Evolutionary conservation across 2,113 vertebrate genomes (phyloP).

Genomic region (Ammodytes marinus): DNA sequence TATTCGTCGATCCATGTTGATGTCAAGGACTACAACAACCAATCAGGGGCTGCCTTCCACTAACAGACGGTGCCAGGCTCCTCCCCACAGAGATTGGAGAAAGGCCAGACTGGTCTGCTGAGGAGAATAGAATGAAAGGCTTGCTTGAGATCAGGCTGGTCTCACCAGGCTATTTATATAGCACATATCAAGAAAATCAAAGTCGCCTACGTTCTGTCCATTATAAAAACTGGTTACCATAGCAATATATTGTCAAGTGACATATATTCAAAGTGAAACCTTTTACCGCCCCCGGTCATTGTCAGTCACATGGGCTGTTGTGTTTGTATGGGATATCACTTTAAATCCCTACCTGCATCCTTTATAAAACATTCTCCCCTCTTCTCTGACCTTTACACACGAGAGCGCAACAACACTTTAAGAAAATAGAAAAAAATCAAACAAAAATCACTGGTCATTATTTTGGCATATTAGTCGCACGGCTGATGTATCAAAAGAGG

Average conservation of each 20-base stretch:
- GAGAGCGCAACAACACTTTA: constrained; percentile 70
- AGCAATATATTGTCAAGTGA: background rate
- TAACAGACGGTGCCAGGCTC: too few relatives aligned
- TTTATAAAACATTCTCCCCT: constrained; percentile 12
- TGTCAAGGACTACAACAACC: too few relatives aligned
- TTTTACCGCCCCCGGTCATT: background rate
- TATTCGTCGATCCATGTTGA: too few relatives aligned
- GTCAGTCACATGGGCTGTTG: background rate
- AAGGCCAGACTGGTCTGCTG: too few relatives aligned
- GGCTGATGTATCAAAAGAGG: constrained; percentile 72
- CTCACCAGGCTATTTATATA: too few relatives aligned
- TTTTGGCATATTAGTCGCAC: constrained; percentile 87
- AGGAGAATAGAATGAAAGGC: too few relatives aligned
- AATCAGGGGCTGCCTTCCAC: too few relatives aligned
- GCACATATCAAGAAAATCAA: too few relatives aligned
- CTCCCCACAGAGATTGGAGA: too few relatives aligned
- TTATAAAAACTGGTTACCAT: background rate
- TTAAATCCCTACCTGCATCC: constrained; percentile 14
- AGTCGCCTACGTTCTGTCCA: too few relatives aligned
- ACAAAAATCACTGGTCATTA: constrained; percentile 60
- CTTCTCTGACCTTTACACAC: constrained; percentile 1
- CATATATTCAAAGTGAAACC: background rate
- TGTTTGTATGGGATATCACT: background rate
- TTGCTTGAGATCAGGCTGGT: too few relatives aligned
- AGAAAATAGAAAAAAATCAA: constrained; percentile 61